Evolutionary conservation across 2,888 invertebrate genomes (phyloP), one percentile per base, ranked within the genome.

Genomic region (Eupithecia insigniata): DNA sequence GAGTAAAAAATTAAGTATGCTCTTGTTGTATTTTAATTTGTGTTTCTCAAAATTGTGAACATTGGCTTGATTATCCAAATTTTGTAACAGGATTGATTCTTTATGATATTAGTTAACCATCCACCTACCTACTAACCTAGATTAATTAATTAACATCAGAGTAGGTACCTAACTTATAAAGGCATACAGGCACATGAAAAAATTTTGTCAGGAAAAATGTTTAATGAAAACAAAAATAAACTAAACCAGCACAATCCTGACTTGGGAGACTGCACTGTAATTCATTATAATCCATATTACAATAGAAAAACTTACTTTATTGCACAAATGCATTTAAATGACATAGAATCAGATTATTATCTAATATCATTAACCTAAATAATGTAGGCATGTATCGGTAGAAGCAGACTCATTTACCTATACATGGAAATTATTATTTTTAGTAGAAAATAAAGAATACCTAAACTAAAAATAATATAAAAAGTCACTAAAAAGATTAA

Each of bases 1-100:
- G 67, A 69, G 58, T 69, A 66, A 72, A 72, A 71, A 82, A 78
- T 81, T 82, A 83, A 83, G 76, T 80, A 72, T 80, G 80, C 77
- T 70, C 58, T 66, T 32, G 43, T 67, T 69, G 51, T n/a, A 22
- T 46, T 72, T 69, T 72, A 18, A 51, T 51, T 22, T 51, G n/a
- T 51, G 26, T 55, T 22, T 26, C 26, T 55, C 22, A 14, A 26
- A 55, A 26, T 2, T 22, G 10, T 46, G 0, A 22, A n/a, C 12
- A 26, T 14, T 55, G 22, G 26, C 26, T 26, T 26, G 14, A 22
- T 26, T 2, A 26, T 14, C 26, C 12, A 5, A 14, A 55, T 55
- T 51, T 26, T 55, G 51, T 55, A 55, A 12, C 55, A 26, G 55
- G 22, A 22, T 22, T 26, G 22, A 26, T 39, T 39, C 16, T 18